Evolutionary conservation across 2,888 invertebrate species (phyloP).

Genomic region (Artemia sinica): DNA sequence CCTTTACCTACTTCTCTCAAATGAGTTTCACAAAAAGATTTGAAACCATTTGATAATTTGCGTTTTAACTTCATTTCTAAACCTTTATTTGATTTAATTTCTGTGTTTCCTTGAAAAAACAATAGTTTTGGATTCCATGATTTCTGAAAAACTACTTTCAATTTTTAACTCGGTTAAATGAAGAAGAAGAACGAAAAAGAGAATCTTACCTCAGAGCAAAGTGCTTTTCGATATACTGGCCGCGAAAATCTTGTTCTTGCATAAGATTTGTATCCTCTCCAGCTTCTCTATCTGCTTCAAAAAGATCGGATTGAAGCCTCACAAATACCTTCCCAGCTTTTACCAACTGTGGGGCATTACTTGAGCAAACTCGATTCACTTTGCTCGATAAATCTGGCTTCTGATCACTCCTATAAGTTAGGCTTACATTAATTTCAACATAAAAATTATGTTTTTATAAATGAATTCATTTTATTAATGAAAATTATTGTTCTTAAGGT

Average conservation of each 20-base stretch:
- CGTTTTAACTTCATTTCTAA: no score
- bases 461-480: no score
- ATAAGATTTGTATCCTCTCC: conserved; percentile 28
- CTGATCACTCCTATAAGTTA: neutral
- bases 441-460: no score
- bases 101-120: no score
- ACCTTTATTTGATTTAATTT: no score
- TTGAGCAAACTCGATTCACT: conserved; percentile 26
- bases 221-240: conserved; percentile 9
- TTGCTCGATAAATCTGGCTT: conserved; percentile 20
- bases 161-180: neutral
- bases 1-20: no score
- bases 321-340: conserved; percentile 27
- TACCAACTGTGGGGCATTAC: conserved; percentile 28
- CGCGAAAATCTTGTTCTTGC: conserved; percentile 22
- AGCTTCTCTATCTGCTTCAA: conserved; percentile 28
- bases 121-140: no score
- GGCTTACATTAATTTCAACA: no score
- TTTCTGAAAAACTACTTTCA: no score
- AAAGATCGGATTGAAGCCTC: conserved; percentile 27
- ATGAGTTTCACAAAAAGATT: no score
- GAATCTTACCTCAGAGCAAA: conserved; percentile 11
- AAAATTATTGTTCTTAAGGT: no score
- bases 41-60: no score
- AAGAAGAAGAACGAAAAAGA: neutral